Base-by-base conservation (phyloP, 2,888 invertebrate species). In the Girardia tigrina region DNA sequence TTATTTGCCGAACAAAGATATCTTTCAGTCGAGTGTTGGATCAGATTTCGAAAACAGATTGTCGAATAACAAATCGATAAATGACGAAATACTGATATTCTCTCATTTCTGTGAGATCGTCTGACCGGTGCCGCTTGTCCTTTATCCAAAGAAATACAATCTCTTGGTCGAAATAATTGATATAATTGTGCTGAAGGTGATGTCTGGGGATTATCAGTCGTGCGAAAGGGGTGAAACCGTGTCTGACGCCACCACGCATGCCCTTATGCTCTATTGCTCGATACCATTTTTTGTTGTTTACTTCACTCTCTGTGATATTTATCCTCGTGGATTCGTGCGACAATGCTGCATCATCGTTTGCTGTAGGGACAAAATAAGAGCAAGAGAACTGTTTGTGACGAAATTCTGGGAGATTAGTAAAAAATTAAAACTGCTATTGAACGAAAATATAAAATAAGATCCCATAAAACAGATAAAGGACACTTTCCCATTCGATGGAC, bases 311-410 rank as follows among this genome's bases (percentile, higher is more conserved):
- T 56, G 56, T n/a, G 56, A 56, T 56, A n/a, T 56, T 12, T 56
- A 56, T n/a, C 20, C 56, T 12, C 4, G 56, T 12, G 56, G 56
- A 4, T 56, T 20, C 56, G 56, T 56, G 4, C n/a, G 56, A 56
- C 56, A n/a, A 56, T 56, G 56, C 23, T 56, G 56, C 56, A 56
- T 56, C n/a, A 56, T 56, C n/a, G 56, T 56, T 6, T 56, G 56
- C n/a, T 56, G 56, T 16, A 4, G 56, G n/a, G 56, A 56, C 23
- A 56, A 56, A 56, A 56, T 56, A 23, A n/a, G 56, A 56, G 56
- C 56, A 20, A 56, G n/a, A n/a, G 56, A 56, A 56, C 56, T 56
- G 4, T 56, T 56, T 56, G 4, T 56, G 6, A n/a, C 56, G 2
- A 56, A 56, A 56, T 16, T 20, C n/a, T 12, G 8, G n/a, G 56